Evolutionary conservation across 1,140 invertebrate species (phyloP).

Genomic region (Panagrolaimus sp.): DNA sequence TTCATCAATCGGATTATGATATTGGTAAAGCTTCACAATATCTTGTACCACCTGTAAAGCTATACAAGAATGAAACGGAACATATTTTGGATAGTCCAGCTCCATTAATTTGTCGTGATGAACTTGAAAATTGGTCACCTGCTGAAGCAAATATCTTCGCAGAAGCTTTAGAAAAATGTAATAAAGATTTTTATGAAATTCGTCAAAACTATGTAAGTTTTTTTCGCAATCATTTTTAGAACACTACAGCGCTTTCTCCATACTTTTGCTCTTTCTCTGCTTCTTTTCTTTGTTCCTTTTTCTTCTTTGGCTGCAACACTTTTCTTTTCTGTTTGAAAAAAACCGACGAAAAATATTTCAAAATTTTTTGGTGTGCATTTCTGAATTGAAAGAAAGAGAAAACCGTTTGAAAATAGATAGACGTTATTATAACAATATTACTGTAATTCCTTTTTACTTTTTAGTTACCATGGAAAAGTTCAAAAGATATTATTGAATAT

Average conservation of each 20-base stretch:
- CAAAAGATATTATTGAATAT: too few species aligned
- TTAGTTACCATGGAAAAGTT: too few species aligned
- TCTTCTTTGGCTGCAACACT: background rate
- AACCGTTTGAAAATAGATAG: too few species aligned
- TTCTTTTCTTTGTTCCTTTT: too few species aligned
- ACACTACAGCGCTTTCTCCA: too few species aligned
- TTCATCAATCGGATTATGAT: conserved; percentile 86
- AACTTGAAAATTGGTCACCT: conserved; percentile 99
- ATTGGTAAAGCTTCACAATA: conserved; percentile 82
- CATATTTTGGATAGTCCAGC: conserved; percentile 64
- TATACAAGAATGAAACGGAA: conserved; percentile 44
- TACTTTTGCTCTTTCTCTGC: too few species aligned
- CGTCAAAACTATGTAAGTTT: conserved; percentile 85
- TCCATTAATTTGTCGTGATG: conserved; percentile 86
- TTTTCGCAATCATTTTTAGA: conserved; percentile 7
- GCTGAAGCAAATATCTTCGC: conserved; percentile 98
- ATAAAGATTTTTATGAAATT: conserved; percentile 98
- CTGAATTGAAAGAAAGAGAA: too few species aligned
- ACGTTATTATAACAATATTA: too few species aligned
- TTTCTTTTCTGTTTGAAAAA: background rate
- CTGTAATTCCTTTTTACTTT: too few species aligned
- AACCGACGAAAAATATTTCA: too few species aligned
- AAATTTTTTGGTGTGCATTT: too few species aligned
- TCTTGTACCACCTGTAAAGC: conserved; percentile 74
- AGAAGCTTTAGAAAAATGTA: conserved; percentile 94